Percentiles rank a stretch among this genome's conserved stretches.
phyloP scores from a whole-genome alignment of 1,140 invertebrate genomes.

The Gryllus bimaculatus region DNA sequence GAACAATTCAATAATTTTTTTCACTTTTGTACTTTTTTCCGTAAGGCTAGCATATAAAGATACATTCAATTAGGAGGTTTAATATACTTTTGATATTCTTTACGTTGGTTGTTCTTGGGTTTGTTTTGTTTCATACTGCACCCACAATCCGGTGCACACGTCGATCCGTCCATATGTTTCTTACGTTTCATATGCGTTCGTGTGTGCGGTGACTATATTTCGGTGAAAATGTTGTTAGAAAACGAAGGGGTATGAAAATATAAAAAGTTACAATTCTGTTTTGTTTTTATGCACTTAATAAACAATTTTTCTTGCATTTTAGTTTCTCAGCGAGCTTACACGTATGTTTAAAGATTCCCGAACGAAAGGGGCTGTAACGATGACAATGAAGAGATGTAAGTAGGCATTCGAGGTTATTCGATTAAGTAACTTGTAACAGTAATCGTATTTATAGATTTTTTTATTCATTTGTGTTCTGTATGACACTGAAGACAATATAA shows the following conservation, averaged over 20 bases:
- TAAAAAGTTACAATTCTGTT: not conserved
- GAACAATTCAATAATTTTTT: too few species aligned
- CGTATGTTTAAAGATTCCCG: slow-evolving; percentile 57
- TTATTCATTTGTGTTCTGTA: not conserved
- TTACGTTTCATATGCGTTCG: too few species aligned
- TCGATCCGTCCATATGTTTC: too few species aligned
- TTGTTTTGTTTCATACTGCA: too few species aligned
- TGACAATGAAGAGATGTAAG: slow-evolving; percentile 63
- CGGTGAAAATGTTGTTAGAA: not conserved
- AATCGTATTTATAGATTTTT: not conserved
- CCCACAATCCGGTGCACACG: too few species aligned
- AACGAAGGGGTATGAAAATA: not conserved
- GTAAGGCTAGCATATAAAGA: too few species aligned
- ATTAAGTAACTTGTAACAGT: not conserved
- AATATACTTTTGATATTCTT: too few species aligned
- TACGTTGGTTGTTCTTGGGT: too few species aligned
- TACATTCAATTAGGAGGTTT: too few species aligned
- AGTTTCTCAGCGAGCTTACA: slow-evolving; percentile 56
- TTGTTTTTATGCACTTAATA: not conserved
- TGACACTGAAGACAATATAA: not conserved
- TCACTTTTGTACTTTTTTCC: too few species aligned
- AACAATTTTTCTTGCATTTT: slow-evolving; percentile 30
- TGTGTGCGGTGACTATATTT: too few species aligned
- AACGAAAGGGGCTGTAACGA: slow-evolving; percentile 48
- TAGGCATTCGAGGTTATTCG: not conserved